Evolutionary conservation across 2,113 vertebrate species (phyloP).

Genomic region (Psittacula cyanocephala): DNA sequence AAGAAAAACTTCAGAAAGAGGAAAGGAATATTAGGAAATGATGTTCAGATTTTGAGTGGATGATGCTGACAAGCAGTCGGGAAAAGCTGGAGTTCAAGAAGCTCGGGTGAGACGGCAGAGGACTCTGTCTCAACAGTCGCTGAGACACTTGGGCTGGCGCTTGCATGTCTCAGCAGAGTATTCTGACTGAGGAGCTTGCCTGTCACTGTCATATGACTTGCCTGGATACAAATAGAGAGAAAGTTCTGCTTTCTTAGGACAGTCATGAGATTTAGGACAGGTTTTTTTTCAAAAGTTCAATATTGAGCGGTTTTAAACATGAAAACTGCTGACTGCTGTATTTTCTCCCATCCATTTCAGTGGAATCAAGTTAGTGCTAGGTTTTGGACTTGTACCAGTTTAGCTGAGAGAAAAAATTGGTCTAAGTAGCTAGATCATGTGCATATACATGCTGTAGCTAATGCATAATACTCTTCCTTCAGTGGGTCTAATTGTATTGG

Average conservation of each 20-base stretch:
- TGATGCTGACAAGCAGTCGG: background rate
- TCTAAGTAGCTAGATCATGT: background rate
- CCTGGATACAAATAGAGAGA: background rate
- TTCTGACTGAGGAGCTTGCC: background rate
- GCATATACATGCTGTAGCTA: background rate
- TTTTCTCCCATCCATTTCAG: background rate
- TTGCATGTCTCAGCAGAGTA: background rate
- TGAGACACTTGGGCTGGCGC: background rate
- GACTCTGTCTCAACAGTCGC: background rate
- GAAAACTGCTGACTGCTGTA: background rate
- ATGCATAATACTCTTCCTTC: background rate
- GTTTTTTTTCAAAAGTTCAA: background rate
- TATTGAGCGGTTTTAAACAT: background rate
- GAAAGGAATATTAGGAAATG: background rate
- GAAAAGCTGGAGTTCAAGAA: conserved; percentile 35
- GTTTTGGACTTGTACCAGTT: background rate
- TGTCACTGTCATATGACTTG: background rate
- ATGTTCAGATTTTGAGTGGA: background rate
- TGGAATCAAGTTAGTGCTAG: background rate
- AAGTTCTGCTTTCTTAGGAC: background rate
- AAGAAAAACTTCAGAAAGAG: background rate
- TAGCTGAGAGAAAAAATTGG: background rate
- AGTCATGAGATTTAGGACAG: background rate
- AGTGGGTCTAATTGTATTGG: background rate
- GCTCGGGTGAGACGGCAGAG: conserved; percentile 1